A percentile compares a stretch with the other conserved stretches of the same genome.
Conservation (phyloP, 1,140 invertebrate genomes). For the Leptoteleia sp. region DNA sequence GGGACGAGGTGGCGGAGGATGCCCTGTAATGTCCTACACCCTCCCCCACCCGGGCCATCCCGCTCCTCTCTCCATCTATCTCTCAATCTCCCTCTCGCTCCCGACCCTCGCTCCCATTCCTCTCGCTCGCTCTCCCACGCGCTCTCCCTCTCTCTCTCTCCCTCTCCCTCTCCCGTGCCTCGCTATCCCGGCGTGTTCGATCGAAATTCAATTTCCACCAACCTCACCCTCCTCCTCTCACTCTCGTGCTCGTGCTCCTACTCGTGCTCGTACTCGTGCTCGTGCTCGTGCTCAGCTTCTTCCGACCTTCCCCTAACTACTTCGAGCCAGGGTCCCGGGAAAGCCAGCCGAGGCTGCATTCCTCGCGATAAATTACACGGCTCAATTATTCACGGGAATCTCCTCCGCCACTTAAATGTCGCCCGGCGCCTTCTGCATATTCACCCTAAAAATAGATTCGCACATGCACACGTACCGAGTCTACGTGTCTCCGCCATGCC, state of each 20-base stretch:
- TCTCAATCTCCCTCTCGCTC: too few relatives aligned
- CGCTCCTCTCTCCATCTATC: conserved; percentile 19
- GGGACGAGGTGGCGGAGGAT: conserved; percentile 76
- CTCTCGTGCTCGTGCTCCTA: conserved; percentile 48
- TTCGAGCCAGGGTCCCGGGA: conserved; percentile 67
- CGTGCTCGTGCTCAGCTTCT: conserved; percentile 56
- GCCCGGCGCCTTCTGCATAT: conserved; percentile 66
- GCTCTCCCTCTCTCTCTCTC: conserved; percentile 36
- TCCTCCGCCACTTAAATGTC: conserved; percentile 73
- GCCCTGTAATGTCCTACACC: conserved; percentile 76
- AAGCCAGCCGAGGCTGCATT: conserved; percentile 76
- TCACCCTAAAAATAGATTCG: conserved; percentile 41
- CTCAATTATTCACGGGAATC: conserved; percentile 80
- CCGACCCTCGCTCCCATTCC: conserved; percentile 62
- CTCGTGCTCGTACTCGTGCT: conserved; percentile 56
- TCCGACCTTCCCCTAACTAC: conserved; percentile 56
- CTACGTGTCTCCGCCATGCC: too few relatives aligned
- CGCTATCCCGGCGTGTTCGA: conserved; percentile 75
- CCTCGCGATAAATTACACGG: conserved; percentile 79
- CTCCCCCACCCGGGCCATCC: conserved; percentile 57
- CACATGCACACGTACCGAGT: conserved; percentile 18
- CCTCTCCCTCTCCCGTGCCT: conserved; percentile 40
- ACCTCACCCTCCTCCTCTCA: conserved; percentile 69
- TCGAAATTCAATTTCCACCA: conserved; percentile 81
- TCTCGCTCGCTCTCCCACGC: too few relatives aligned